Evolutionary conservation across 2,113 vertebrate genomes (phyloP).

Genomic region (Lontra canadensis): DNA sequence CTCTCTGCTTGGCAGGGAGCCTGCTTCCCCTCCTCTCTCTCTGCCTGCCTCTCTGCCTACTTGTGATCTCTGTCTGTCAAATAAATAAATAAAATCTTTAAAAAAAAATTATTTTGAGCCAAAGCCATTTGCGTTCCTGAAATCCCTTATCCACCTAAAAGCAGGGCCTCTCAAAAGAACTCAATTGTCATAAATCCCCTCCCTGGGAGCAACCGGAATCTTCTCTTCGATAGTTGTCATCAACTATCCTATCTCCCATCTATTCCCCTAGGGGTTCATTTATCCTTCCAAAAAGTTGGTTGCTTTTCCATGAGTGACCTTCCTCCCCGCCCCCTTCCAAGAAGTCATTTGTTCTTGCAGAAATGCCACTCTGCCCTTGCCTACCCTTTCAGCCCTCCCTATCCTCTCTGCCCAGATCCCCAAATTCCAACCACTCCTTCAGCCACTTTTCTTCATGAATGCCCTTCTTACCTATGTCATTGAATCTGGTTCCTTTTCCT

Average conservation of each 20-base stretch:
- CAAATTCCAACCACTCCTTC: background rate
- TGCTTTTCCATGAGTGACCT: background rate
- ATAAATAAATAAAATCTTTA: no score
- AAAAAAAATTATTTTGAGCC: background rate
- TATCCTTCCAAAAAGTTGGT: background rate
- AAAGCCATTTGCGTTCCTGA: background rate
- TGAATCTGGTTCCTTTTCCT: background rate
- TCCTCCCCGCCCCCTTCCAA: background rate
- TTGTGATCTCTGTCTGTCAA: no score
- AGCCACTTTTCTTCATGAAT: background rate
- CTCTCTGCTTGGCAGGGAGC: no score
- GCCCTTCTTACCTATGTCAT: background rate
- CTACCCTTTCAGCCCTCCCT: no score
- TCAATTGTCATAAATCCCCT: background rate
- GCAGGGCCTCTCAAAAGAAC: background rate
- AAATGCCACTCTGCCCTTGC: background rate
- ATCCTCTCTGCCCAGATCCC: background rate
- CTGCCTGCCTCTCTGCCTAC: no score
- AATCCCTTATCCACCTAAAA: slow-evolving; percentile 8
- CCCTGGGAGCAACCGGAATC: background rate
- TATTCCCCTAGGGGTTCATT: background rate
- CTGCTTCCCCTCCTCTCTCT: no score
- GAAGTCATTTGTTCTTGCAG: background rate
- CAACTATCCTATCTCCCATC: background rate
- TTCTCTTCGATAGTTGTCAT: background rate